Percentiles rank a stretch among this genome's conserved stretches.
Conservation (phyloP, 1,140 invertebrate species). For the Akabosia matsudoensis region DNA sequence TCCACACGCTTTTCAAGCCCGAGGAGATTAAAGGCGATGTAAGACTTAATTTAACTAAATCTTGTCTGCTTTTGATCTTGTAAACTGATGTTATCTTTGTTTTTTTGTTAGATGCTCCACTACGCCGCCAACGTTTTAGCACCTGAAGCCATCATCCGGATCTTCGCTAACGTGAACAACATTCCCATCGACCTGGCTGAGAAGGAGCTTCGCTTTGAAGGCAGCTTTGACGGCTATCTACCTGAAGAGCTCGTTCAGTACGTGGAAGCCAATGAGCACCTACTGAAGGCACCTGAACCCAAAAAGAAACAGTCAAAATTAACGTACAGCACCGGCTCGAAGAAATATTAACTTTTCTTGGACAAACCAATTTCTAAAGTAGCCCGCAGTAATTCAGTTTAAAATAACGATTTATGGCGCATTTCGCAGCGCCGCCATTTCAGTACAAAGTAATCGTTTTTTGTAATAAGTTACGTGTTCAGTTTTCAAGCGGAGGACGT, state of each 20-base stretch:
- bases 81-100: neutral
- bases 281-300: too few relatives aligned
- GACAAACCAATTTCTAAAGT: too few relatives aligned
- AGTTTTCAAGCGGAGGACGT: too few relatives aligned
- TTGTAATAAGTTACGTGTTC: too few relatives aligned
- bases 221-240: neutral
- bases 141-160: constrained; percentile 7
- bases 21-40: too few relatives aligned
- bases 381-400: too few relatives aligned
- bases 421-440: too few relatives aligned
- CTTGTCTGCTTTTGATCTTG: neutral
- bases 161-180: neutral
- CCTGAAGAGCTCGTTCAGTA: neutral
- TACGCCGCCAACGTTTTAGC: neutral
- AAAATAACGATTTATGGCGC: too few relatives aligned
- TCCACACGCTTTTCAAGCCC: too few relatives aligned
- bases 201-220: neutral
- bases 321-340: neutral
- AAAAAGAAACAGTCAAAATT: neutral
- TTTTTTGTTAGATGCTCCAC: neutral
- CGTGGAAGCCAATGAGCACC: neutral
- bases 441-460: too few relatives aligned
- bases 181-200: neutral
- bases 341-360: too few relatives aligned
- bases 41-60: neutral